Conservation (phyloP, 1,140 invertebrate genomes). For the Lucilia sericata region DNA sequence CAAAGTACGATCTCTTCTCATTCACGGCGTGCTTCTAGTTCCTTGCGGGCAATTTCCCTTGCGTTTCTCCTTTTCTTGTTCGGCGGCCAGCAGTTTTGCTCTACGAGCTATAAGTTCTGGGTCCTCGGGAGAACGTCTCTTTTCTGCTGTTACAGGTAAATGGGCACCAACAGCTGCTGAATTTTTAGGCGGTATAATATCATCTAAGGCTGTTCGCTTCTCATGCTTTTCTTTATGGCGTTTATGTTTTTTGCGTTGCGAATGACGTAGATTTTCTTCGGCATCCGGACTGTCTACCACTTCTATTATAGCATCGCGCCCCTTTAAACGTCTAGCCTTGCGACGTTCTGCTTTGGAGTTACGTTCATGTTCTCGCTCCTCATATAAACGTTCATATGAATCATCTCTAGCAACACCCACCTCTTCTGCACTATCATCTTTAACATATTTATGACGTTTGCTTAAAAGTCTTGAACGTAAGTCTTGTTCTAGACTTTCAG, state of each 20-base stretch:
- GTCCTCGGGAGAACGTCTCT: slow-evolving; percentile 53
- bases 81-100: slow-evolving; percentile 67
- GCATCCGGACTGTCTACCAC: slow-evolving; percentile 62
- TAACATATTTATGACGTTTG: slow-evolving; percentile 73
- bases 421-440: slow-evolving; percentile 64
- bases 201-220: slow-evolving; percentile 15
- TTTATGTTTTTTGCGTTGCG: slow-evolving; percentile 50
- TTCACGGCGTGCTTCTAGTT: slow-evolving; percentile 72
- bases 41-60: slow-evolving; percentile 78
- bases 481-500: slow-evolving; percentile 74
- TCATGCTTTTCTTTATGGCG: slow-evolving; percentile 49
- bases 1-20: slow-evolving; percentile 69
- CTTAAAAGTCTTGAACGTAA: slow-evolving; percentile 77
- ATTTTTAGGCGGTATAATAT: slow-evolving; percentile 25
- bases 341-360: slow-evolving; percentile 25
- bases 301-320: slow-evolving; percentile 56
- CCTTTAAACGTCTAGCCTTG: slow-evolving; percentile 52
- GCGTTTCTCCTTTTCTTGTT: slow-evolving; percentile 80
- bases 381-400: slow-evolving; percentile 63
- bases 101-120: slow-evolving; percentile 58
- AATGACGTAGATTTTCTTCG: slow-evolving; percentile 38
- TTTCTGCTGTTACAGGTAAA: slow-evolving; percentile 24
- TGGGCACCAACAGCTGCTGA: slow-evolving; percentile 45
- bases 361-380: slow-evolving; percentile 54
- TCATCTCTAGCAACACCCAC: slow-evolving; percentile 50